These are phyloP conservation scores for Ivindomyrus marchei DNA, from an alignment of 2,113 vertebrate genomes.

Conservation along the genomic window DNA sequence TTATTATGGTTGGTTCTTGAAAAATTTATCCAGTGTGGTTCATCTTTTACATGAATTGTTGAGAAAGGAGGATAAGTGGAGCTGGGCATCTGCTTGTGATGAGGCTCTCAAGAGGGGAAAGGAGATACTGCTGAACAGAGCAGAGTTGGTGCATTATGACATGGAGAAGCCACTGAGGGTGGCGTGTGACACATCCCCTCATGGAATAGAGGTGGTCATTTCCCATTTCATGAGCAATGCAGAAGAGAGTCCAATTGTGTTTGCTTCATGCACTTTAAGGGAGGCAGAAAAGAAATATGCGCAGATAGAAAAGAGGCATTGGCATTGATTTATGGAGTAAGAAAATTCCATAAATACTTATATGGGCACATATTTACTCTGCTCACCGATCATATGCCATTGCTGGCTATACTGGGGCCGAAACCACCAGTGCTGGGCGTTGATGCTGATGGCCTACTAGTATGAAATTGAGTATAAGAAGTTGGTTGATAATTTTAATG, in stretches of 20 bases:
- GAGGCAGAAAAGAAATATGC: conserved; percentile 11
- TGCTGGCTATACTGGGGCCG: not conserved
- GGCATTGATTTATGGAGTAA: conserved; percentile 13
- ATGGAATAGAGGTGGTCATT: not conserved
- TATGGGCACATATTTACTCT: not conserved
- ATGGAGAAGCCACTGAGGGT: not conserved
- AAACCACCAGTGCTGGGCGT: not conserved
- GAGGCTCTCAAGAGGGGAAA: not conserved
- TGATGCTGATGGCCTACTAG: not conserved
- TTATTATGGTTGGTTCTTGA: conserved; percentile 12
- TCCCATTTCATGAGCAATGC: not conserved
- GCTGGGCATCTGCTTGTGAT: conserved; percentile 15
- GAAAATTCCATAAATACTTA: conserved; percentile 16
- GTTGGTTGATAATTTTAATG: not conserved
- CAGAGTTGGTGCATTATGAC: conserved; percentile 13
- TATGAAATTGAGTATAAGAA: not conserved
- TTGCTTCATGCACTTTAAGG: not conserved
- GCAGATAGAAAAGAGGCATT: conserved; percentile 19
- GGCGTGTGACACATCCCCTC: conserved; percentile 1
- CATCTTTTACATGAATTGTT: conserved; percentile 2
- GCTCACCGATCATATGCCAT: not conserved
- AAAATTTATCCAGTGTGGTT: not conserved
- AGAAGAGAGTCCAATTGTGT: not conserved
- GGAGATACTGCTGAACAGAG: not conserved
- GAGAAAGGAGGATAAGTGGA: not conserved